These are phyloP conservation scores for Suricata suricatta DNA, from an alignment of 2,113 vertebrate species.

Conservation along the genomic window DNA sequence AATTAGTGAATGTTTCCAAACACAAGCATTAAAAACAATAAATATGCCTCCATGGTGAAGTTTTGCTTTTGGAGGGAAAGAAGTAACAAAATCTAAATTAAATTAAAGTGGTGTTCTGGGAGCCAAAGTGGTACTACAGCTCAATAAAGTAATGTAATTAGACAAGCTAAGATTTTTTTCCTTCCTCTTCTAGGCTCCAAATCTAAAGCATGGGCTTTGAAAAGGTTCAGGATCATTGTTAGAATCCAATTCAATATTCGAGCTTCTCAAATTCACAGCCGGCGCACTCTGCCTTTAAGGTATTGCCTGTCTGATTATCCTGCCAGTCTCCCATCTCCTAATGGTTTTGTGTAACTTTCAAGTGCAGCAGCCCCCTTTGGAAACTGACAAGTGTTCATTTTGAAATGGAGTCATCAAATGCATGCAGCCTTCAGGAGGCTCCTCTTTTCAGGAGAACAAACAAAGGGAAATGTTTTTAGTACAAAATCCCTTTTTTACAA, in stretches of 20 bases:
- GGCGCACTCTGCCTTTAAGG: conserved; percentile 76
- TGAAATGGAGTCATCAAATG: conserved; percentile 81
- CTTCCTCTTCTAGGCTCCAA: conserved; percentile 57
- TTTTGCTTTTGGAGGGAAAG: conserved; percentile 66
- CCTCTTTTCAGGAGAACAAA: conserved; percentile 75
- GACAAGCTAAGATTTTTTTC: conserved; percentile 72
- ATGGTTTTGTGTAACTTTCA: conserved; percentile 76
- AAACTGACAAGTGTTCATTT: conserved; percentile 73
- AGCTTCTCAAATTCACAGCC: conserved; percentile 77
- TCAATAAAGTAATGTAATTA: conserved; percentile 70
- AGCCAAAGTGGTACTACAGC: conserved; percentile 14
- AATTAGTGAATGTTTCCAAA: conserved; percentile 76
- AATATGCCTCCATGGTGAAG: conserved; percentile 52
- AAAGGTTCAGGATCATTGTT: conserved; percentile 74
- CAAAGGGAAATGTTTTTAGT: conserved; percentile 75
- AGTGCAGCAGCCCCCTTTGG: conserved; percentile 73
- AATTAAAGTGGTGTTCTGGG: conserved; percentile 65
- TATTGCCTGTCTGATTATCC: conserved; percentile 64
- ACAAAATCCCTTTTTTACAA: conserved; percentile 77
- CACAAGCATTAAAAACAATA: conserved; percentile 83
- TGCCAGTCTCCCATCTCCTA: conserved; percentile 61
- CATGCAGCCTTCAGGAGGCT: conserved; percentile 52
- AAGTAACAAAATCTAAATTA: conserved; percentile 68
- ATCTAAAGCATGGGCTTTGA: conserved; percentile 78
- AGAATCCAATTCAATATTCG: conserved; percentile 66